Percentiles rank a stretch among this genome's conserved stretches.
Conservation (phyloP, 2,797 vertebrate genomes). For the Manis javanica region DNA sequence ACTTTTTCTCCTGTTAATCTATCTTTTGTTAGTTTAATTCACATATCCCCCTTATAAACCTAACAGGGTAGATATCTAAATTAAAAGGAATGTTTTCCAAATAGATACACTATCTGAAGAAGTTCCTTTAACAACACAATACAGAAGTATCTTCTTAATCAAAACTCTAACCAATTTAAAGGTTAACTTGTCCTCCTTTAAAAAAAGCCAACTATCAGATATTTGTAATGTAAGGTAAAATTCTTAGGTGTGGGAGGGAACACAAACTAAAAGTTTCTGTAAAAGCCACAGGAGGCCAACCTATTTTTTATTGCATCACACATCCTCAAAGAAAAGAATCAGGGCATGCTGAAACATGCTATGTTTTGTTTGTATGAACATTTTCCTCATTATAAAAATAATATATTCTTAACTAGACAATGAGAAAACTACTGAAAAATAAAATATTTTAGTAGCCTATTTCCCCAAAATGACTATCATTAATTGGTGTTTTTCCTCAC, state of each 20-base stretch:
- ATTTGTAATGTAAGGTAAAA: neutral
- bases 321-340: neutral
- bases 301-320: neutral
- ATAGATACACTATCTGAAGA: neutral
- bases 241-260: neutral
- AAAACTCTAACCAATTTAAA: constrained; percentile 8
- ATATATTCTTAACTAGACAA: neutral
- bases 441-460: neutral
- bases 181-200: neutral
- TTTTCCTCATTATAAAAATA: neutral
- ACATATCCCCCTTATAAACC: neutral
- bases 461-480: neutral
- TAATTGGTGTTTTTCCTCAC: neutral
- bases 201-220: neutral
- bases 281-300: neutral
- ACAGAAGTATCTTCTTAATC: neutral
- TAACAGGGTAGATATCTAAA: neutral
- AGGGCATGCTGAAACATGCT: constrained; percentile 4
- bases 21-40: neutral
- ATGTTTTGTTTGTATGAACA: neutral
- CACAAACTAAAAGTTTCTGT: neutral
- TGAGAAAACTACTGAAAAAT: neutral
- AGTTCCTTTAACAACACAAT: neutral
- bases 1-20: neutral
- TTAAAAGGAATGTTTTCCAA: constrained; percentile 5